Evolutionary conservation across 2,113 vertebrate species (phyloP).

Genomic region (Smithornis capensis): DNA sequence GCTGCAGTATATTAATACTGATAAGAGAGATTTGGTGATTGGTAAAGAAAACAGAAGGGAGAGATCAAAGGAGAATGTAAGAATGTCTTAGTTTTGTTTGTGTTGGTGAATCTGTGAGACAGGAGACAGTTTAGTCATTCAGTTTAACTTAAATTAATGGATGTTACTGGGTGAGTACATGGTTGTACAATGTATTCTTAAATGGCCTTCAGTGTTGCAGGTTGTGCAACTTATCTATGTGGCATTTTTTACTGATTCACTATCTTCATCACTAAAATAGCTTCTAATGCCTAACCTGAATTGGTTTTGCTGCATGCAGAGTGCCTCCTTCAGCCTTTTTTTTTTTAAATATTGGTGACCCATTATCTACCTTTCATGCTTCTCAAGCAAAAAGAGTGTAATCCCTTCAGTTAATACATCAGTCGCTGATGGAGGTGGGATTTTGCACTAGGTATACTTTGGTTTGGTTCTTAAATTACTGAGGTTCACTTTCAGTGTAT

Average conservation of each 20-base stretch:
- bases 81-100: background rate
- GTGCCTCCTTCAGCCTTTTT: background rate
- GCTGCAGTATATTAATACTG: background rate
- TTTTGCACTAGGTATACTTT: background rate
- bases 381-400: background rate
- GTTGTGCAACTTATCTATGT: background rate
- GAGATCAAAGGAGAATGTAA: background rate
- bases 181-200: background rate
- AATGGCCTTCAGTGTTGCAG: background rate
- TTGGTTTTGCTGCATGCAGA: background rate
- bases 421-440: background rate
- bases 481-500: background rate
- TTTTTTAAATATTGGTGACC: background rate
- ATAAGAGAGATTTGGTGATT: background rate
- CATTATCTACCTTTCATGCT: background rate
- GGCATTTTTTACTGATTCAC: background rate
- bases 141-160: background rate
- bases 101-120: background rate
- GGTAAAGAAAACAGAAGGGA: background rate
- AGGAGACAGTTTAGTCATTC: background rate
- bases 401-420: background rate
- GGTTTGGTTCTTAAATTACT: background rate
- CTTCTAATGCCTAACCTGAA: background rate
- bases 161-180: background rate
- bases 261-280: background rate